phyloP scores from a whole-genome alignment of 2,113 vertebrate genomes.

The Capricornis sumatraensis region DNA sequence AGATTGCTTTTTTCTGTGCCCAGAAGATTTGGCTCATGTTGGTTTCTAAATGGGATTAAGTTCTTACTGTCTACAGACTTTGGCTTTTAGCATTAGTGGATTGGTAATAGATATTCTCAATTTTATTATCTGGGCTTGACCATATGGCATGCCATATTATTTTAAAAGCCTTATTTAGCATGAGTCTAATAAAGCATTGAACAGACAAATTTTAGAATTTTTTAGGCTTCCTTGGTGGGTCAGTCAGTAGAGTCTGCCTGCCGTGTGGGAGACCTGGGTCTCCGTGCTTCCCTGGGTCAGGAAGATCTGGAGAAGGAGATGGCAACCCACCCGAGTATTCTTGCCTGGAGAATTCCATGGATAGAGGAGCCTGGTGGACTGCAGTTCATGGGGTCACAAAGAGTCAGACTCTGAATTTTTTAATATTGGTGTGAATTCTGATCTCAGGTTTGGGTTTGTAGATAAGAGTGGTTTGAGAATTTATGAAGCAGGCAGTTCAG shows the following conservation, averaged over 20 bases:
- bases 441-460: not conserved
- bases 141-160: conserved; percentile 78
- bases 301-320: not conserved
- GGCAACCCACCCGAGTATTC: not conserved
- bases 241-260: not conserved
- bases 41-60: conserved; percentile 85
- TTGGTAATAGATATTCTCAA: conserved; percentile 84
- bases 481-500: not conserved
- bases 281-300: not conserved
- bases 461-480: not conserved
- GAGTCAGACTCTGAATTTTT: not conserved
- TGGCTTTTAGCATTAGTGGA: conserved; percentile 82
- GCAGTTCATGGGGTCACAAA: not conserved
- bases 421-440: conserved; percentile 15
- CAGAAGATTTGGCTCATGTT: conserved; percentile 74
- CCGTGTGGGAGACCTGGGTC: not conserved
- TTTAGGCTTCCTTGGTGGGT: conserved; percentile 3
- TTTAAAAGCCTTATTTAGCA: conserved; percentile 45
- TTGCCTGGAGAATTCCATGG: not conserved
- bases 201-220: not conserved
- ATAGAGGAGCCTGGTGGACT: not conserved
- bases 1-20: conserved; percentile 57
- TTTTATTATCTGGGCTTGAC: conserved; percentile 80
- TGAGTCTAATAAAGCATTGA: not conserved
- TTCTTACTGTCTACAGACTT: conserved; percentile 82